Percentiles rank a stretch among this genome's conserved stretches.
Conservation (phyloP, 2,888 invertebrate species). For the Alloplasta piceator region DNA sequence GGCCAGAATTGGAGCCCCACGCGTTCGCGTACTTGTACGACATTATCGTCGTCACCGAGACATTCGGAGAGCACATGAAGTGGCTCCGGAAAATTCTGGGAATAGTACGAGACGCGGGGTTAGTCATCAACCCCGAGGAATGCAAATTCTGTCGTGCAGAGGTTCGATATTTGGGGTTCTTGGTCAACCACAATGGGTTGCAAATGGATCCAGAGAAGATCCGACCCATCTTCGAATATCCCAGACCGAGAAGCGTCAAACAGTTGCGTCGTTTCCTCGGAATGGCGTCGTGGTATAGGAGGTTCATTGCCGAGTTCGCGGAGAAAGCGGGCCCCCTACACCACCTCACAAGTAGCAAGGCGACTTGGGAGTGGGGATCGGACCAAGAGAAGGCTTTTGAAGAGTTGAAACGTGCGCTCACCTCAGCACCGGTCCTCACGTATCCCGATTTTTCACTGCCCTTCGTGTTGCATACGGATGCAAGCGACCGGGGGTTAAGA, state of each 20-base stretch:
- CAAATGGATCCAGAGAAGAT: conserved; percentile 1
- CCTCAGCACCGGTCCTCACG: conserved; percentile 53
- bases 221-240: neutral
- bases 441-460: conserved; percentile 61
- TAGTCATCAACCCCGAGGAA: neutral
- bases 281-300: neutral
- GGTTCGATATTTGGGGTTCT: conserved; percentile 9
- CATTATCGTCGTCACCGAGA: conserved; percentile 41
- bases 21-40: conserved; percentile 59
- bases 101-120: neutral
- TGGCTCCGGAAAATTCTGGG: conserved; percentile 47
- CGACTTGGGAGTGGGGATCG: conserved; percentile 32
- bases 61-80: conserved; percentile 49
- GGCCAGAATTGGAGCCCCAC: neutral
- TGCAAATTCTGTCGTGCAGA: conserved; percentile 19
- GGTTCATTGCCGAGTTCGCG: neutral
- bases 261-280: neutral
- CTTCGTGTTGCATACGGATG: conserved; percentile 60
- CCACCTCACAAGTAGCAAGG: neutral
- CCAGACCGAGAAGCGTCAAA: neutral
- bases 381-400: conserved; percentile 47
- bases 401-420: conserved; percentile 24
- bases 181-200: neutral
- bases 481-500: conserved; percentile 54
- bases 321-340: neutral